Evolutionary conservation across 1,140 invertebrate species (phyloP), one percentile per base, ranked within the genome.

Genomic region (Bicyclus anynana): DNA sequence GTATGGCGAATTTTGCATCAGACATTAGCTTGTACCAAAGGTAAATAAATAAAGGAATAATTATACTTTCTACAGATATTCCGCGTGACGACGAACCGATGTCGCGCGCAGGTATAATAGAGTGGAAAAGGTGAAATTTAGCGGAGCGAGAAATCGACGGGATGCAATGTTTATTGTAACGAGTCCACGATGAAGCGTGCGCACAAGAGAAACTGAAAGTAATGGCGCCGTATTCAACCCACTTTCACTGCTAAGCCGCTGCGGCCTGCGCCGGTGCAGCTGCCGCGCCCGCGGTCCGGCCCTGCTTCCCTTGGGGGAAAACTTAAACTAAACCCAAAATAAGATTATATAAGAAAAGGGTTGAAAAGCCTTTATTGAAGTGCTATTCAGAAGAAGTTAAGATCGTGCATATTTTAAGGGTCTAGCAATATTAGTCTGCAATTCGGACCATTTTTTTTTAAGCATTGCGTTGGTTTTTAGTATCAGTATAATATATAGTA

Each of bases 81-180:
- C 62, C 62, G 53, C 55, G 37, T 42, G 49, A 53, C 48, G 59
- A 44, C 56, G 49, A 60, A 62, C 76, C 70, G 72, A 75, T 77
- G 74, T 71, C 72, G 62, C 61, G 68, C 71, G 52, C 51, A 47
- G 27, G 52, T 68, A 81, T 83, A 80, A 69, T 71, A 70, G 65
- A 80, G 77, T 87, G 77, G 82, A 82, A 82, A 87, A 85, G 82
- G 82, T 84, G 81, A 85, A 87, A 87, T 80, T 87, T 83, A 84
- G 74, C 80, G 71, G 75, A 81, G 82, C 84, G 82, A 87, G 84
- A 87, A 87, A 87, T 87, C 83, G 80, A 74, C 79, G 81, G 82
- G 81, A 84, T 84, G 82, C 75, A 79, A 84, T 84, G 80, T 84
- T 84, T 87, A 85, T 85, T 85, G 84, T 87, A 85, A 81, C 82